Evolutionary conservation across 2,888 invertebrate species (phyloP), one percentile per base, ranked within the genome.

Genomic region (Tetheella fluctuosa): DNA sequence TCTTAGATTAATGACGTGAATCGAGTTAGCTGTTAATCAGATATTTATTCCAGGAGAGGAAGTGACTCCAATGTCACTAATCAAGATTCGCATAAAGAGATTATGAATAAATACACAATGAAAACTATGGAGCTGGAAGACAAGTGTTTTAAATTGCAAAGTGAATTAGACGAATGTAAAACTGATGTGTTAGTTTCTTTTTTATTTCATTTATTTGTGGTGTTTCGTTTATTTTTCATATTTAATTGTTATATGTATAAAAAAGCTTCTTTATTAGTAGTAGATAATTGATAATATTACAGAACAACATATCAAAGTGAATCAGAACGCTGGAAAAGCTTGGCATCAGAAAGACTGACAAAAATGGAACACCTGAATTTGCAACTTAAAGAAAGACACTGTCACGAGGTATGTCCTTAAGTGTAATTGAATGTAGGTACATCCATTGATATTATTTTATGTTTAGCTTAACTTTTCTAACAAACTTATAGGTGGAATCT

Each of bases 271-370:
- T 28, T 53, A 39, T 52, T 23, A 10, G 23, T 52, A 0, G 57
- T 23, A 30, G 34, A n/a, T 13, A 34, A 34, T 34, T 34, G 13
- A 34, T 3, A 17, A 20, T 64, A 4, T 81, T 82, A 20, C 65
- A 93, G 92, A 69, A 73, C 67, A 56, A 83, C 79, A 4, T 85
- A 83, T 69, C 84, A 86, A 76, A 84, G 85, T 74, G 93, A 93
- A 79, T 73, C 89, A 48, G 85, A 88, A 54, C 91, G 96, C 48
- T 96, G 96, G 96, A 95, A 95, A 77, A 89, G 90, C 54, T 89
- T 96, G 68, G 96, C 96, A 6, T 92, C 94, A 59, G 95, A 96
- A 79, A 92, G 96, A 74, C 84, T 96, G 7, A 87, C 92, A 28
- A 95, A 95, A 78, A 95, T 96, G 92, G 96, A 96, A 76, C 92